Evolutionary conservation across 1,140 invertebrate genomes (phyloP).

Genomic region (Limonius californicus): DNA sequence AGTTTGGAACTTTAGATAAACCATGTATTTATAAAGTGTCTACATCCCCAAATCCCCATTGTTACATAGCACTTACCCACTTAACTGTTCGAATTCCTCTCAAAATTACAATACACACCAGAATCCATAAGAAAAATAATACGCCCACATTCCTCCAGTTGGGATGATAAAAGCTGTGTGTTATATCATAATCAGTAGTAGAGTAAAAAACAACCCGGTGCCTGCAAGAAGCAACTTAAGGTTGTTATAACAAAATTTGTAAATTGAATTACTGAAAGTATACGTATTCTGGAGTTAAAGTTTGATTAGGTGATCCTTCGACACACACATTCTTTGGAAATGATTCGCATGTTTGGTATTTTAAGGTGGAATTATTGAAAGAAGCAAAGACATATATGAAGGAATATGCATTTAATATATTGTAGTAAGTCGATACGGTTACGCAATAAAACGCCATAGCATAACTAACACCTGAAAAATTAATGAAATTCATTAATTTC

Average conservation of each 20-base stretch:
- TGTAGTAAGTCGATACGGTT: conserved; percentile 15
- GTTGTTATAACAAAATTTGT: neutral
- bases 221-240: neutral
- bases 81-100: neutral
- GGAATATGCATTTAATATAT: conserved; percentile 14
- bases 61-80: neutral
- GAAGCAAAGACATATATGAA: conserved; percentile 18
- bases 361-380: neutral
- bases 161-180: neutral
- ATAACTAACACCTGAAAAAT: conserved; percentile 20
- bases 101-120: neutral
- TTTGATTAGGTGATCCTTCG: neutral
- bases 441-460: conserved; percentile 20
- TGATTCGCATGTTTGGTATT: neutral
- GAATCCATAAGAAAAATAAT: conserved; percentile 8
- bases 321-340: neutral
- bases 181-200: neutral
- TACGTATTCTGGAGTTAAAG: neutral
- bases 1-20: neutral
- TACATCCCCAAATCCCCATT: too few species aligned
- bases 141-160: neutral
- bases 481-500: neutral
- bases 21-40: neutral
- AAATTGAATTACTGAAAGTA: conserved; percentile 1
- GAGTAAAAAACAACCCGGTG: neutral